These are phyloP conservation scores for Leptobrachium leishanense DNA, from an alignment of 2,113 vertebrate genomes.

Conservation along the genomic window DNA sequence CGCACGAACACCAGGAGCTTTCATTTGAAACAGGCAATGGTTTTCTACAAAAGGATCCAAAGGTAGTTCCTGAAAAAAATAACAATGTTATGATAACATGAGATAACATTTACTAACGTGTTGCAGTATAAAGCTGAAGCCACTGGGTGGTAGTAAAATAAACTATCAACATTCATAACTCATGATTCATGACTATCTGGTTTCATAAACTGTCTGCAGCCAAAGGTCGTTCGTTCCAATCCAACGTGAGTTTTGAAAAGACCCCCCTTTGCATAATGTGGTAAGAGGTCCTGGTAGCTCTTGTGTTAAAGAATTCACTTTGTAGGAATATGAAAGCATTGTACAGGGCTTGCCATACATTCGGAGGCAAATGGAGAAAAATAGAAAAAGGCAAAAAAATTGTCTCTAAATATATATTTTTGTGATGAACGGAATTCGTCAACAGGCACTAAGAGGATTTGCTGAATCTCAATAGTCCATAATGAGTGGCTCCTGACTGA, in stretches of 20 bases:
- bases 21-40: constrained; percentile 55
- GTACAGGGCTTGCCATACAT: too few relatives aligned
- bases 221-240: constrained; percentile 22
- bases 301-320: neutral
- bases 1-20: constrained; percentile 65
- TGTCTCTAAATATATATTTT: too few relatives aligned
- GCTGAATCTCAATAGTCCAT: too few relatives aligned
- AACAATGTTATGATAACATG: neutral
- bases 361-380: too few relatives aligned
- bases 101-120: neutral
- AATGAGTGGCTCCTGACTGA: too few relatives aligned
- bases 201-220: constrained; percentile 26
- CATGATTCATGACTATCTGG: neutral
- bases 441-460: too few relatives aligned
- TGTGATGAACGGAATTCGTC: too few relatives aligned
- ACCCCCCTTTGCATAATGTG: constrained; percentile 20
- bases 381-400: too few relatives aligned
- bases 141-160: neutral
- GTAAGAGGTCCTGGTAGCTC: constrained; percentile 18
- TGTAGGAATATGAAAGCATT: too few relatives aligned
- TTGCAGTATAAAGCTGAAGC: neutral
- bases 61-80: constrained; percentile 67
- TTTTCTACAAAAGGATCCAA: constrained; percentile 59
- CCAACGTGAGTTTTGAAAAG: constrained; percentile 2
- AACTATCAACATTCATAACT: too few relatives aligned